Base-by-base conservation (phyloP, 2,888 invertebrate species). In the Agrochola litura region DNA sequence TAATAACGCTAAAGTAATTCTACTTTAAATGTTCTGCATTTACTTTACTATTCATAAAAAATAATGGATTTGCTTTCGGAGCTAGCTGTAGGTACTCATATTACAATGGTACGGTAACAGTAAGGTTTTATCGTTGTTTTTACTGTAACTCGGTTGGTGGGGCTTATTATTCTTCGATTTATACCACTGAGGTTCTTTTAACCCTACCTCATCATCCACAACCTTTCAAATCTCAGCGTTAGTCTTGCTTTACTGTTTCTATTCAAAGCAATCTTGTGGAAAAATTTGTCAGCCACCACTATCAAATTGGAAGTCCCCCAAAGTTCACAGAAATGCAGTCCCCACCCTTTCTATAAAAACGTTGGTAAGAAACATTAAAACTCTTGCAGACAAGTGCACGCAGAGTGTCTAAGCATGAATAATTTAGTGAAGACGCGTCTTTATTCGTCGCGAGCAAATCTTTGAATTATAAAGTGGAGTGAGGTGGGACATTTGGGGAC, bases 381-480 rank as follows among this genome's bases (percentile, higher is more conserved):
- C 73, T 80, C 69, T 77, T 79, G 77, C 77, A 79, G 63, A 79
- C 81, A 84, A 86, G 69, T 85, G 83, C 85, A 83, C 77, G 73
- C 73, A 81, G 83, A 89, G 87, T 89, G 88, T 87, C 89, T 88
- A 89, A 89, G 83, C 87, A 89, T 95, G 95, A 95, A 96, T 96
- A 93, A 94, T 95, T 95, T 92, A 95, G 86, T 80, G 86, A 89
- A 90, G 90, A 92, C 92, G 92, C 91, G 92, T 93, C 93, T 94
- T 95, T 95, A 94, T 94, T 92, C 93, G 92, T 90, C 91, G 92
- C 91, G 92, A 95, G 93, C 92, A 94, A 95, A 95, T 95, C 95
- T 95, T 94, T 95, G 95, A 95, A 95, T 96, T 96, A 95, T 95
- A 94, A 94, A 95, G 93, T 88, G 92, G 89, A 90, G 92, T 90